phyloP scores from a whole-genome alignment of 2,888 invertebrate species.

The Pollenia angustigena region DNA sequence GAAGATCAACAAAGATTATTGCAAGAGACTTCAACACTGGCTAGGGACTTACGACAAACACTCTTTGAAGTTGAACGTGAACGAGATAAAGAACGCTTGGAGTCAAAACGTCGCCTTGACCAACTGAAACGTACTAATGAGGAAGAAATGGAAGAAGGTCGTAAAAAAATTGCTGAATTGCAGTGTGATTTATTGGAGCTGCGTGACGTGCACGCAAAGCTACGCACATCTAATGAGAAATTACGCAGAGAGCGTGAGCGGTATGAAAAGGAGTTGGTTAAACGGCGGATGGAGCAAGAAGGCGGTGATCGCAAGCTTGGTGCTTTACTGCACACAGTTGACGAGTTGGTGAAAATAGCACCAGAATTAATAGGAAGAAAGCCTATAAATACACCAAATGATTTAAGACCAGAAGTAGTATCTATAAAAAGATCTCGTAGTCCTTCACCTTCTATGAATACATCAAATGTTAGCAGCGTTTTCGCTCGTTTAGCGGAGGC shows the following conservation, averaged over 20 bases:
- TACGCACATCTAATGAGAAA: slow-evolving; percentile 95
- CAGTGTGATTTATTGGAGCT: slow-evolving; percentile 95
- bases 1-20: slow-evolving; percentile 95
- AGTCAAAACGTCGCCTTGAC: slow-evolving; percentile 93
- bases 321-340: slow-evolving; percentile 90
- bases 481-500: slow-evolving; percentile 88
- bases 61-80: slow-evolving; percentile 95
- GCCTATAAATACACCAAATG: slow-evolving; percentile 78
- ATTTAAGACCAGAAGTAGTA: slow-evolving; percentile 80
- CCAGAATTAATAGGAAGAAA: slow-evolving; percentile 87
- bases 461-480: slow-evolving; percentile 81
- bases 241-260: slow-evolving; percentile 94
- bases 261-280: slow-evolving; percentile 91
- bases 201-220: slow-evolving; percentile 95
- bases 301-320: slow-evolving; percentile 91
- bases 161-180: slow-evolving; percentile 92
- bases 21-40: slow-evolving; percentile 95
- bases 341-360: slow-evolving; percentile 90
- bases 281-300: slow-evolving; percentile 86
- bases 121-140: slow-evolving; percentile 93
- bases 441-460: slow-evolving; percentile 80
- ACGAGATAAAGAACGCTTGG: slow-evolving; percentile 94
- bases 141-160: slow-evolving; percentile 95
- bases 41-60: slow-evolving; percentile 93
- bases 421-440: slow-evolving; percentile 79